Evolutionary conservation across 2,113 vertebrate genomes (phyloP).

Genomic region (Verasper variegatus): DNA sequence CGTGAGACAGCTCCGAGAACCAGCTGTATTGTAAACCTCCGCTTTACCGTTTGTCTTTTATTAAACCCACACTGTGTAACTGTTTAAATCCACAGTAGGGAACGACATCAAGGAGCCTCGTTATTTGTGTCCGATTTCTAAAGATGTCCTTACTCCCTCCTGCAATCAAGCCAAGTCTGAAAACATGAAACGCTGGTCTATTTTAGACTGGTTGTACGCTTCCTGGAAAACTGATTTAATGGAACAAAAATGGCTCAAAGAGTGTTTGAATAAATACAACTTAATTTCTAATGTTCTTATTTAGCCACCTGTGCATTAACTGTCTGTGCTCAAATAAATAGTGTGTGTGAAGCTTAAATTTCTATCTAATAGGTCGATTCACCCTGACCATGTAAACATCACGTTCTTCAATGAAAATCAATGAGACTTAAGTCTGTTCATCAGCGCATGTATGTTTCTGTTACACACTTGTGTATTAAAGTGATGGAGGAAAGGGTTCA

Average conservation of each 20-base stretch:
- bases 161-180: constrained; percentile 19
- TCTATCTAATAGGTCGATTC: not conserved
- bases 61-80: constrained; percentile 61
- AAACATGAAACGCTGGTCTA: constrained; percentile 8
- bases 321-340: not conserved
- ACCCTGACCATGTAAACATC: not conserved
- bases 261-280: not conserved
- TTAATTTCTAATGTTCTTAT: not conserved
- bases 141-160: constrained; percentile 27
- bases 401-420: not conserved
- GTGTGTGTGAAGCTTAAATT: not conserved
- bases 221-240: constrained; percentile 22
- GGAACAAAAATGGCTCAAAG: not conserved
- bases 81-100: constrained; percentile 55
- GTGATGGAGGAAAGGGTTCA: too few relatives aligned
- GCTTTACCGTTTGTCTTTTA: constrained; percentile 65
- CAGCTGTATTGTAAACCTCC: constrained; percentile 62
- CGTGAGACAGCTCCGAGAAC: constrained; percentile 61
- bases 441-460: too few relatives aligned
- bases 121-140: constrained; percentile 47
- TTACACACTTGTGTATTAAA: too few relatives aligned
- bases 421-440: too few relatives aligned
- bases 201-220: constrained; percentile 1
- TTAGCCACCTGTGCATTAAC: not conserved
- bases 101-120: constrained; percentile 40